These are phyloP conservation scores for Caenorhabditis latens DNA, from an alignment of 1,140 invertebrate genomes.

Conservation along the genomic window DNA sequence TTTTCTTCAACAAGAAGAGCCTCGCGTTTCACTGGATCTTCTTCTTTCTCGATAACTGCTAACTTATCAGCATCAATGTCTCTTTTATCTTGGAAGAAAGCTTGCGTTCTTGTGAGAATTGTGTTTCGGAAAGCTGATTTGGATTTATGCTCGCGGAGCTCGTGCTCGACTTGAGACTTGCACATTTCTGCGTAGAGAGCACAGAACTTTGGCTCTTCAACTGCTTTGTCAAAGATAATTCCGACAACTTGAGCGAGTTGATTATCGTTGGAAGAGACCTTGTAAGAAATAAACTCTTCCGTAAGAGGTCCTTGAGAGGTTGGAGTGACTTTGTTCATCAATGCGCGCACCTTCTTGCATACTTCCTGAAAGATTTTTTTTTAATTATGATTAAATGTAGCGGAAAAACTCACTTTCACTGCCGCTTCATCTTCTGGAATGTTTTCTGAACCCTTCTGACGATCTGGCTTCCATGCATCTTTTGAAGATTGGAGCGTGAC, in stretches of 20 bases:
- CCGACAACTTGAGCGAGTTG: slow-evolving; percentile 67
- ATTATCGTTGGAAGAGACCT: slow-evolving; percentile 30
- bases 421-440: slow-evolving; percentile 1
- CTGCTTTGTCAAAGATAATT: slow-evolving; percentile 76
- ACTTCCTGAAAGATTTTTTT: background rate
- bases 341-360: slow-evolving; percentile 70
- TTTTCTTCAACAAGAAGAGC: slow-evolving; percentile 53
- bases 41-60: slow-evolving; percentile 65
- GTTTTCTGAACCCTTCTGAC: background rate
- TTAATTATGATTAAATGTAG: background rate
- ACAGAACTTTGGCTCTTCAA: slow-evolving; percentile 76
- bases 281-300: slow-evolving; percentile 68
- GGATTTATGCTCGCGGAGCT: background rate
- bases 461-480: slow-evolving; percentile 44
- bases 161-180: slow-evolving; percentile 66
- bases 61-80: slow-evolving; percentile 62
- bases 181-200: slow-evolving; percentile 74
- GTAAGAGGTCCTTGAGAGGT: slow-evolving; percentile 70
- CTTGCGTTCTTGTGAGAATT: slow-evolving; percentile 51
- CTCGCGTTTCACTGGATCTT: slow-evolving; percentile 51
- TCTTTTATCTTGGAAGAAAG: slow-evolving; percentile 50
- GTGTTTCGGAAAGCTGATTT: slow-evolving; percentile 58
- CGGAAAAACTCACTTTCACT: background rate
- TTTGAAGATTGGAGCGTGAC: slow-evolving; percentile 24
- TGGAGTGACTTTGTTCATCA: slow-evolving; percentile 76